phyloP scores from a whole-genome alignment of 37 sponge, comb jelly and placozoan species.

The Tethya wilhelma region DNA sequence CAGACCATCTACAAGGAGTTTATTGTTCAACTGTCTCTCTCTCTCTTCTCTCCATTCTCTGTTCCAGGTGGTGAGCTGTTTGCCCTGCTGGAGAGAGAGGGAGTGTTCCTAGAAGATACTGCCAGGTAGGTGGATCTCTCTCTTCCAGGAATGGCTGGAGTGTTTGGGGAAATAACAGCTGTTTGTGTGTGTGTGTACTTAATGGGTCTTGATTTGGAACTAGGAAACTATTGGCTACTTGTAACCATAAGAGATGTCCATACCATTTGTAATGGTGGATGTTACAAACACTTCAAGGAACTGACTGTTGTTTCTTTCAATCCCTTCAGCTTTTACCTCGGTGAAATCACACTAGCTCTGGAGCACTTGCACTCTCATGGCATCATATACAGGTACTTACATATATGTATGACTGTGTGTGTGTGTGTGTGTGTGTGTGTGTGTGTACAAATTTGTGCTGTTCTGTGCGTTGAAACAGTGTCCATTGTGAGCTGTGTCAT shows the following conservation, averaged over 20 bases:
- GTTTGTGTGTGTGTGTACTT: no score
- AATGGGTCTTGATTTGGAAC: no score
- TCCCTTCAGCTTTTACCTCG: constrained; percentile 83
- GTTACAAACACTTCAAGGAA: background rate
- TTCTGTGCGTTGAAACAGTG: background rate
- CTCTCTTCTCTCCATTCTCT: background rate
- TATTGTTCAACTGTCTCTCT: background rate
- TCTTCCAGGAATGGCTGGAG: no score
- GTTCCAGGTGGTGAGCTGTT: constrained; percentile 94
- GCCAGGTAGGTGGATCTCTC: constrained; percentile 73
- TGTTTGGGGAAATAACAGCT: no score
- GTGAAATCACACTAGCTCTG: constrained; percentile 94
- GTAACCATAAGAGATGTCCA: background rate
- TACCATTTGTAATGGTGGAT: background rate
- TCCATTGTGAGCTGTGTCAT: background rate
- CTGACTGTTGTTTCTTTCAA: background rate
- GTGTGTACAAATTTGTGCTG: no score
- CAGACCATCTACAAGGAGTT: no score
- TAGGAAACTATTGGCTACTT: background rate
- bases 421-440: background rate
- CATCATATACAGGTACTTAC: constrained; percentile 90
- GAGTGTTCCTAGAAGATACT: constrained; percentile 94
- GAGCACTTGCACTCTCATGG: constrained; percentile 93
- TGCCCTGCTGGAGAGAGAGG: constrained; percentile 95
- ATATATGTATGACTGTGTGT: background rate